Evolutionary conservation across 2,113 vertebrate species (phyloP).

Genomic region (Seriola quinqueradiata): DNA sequence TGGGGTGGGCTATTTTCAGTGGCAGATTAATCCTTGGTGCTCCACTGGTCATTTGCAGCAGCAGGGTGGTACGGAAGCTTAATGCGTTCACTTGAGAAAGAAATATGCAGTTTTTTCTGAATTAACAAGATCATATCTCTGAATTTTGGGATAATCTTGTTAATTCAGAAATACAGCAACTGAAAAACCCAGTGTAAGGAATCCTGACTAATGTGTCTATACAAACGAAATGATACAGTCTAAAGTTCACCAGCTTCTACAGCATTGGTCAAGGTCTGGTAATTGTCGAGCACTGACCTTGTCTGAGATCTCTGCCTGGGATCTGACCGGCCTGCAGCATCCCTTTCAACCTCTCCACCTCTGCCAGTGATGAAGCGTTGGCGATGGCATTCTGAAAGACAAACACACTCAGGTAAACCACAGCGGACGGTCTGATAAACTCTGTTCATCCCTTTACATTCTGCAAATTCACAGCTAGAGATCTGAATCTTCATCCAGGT

Average conservation of each 20-base stretch:
- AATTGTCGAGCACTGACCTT: conserved; percentile 80
- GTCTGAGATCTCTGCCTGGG: conserved; percentile 90
- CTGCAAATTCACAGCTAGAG: neutral
- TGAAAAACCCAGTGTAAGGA: neutral
- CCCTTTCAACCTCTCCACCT: conserved; percentile 95
- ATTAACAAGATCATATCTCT: no score
- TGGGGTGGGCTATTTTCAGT: no score
- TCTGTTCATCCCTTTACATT: neutral
- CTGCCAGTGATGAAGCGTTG: conserved; percentile 93
- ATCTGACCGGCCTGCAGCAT: conserved; percentile 96
- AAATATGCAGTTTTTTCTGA: no score
- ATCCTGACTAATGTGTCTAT: neutral
- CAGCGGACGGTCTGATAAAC: neutral
- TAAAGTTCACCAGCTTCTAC: neutral
- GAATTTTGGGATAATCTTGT: no score
- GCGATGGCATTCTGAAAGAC: conserved; percentile 90
- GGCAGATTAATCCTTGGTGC: no score
- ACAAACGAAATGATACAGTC: neutral
- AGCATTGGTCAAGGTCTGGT: accelerated
- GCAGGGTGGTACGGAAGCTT: no score
- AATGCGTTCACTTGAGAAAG: no score
- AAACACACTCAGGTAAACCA: neutral
- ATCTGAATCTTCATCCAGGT: neutral
- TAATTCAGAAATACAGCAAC: neutral
- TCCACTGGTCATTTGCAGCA: no score